Evolutionary conservation across 2,888 invertebrate genomes (phyloP).

Genomic region (Neoascia interrupta): DNA sequence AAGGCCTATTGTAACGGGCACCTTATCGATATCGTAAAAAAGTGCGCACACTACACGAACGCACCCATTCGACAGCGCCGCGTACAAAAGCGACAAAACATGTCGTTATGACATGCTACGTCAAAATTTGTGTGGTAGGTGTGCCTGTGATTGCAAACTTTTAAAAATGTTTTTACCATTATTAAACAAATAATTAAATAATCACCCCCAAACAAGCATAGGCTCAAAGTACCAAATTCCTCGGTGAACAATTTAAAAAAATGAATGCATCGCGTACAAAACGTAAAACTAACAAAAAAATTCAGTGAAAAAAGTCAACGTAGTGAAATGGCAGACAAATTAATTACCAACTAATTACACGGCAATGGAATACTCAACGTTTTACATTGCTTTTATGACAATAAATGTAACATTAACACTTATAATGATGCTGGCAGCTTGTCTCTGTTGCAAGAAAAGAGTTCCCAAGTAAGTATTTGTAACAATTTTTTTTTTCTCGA

Average conservation of each 20-base stretch:
- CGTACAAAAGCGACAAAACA: conserved; percentile 33
- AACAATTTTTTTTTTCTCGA: neutral
- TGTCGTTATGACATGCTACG: conserved; percentile 44
- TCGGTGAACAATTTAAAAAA: neutral
- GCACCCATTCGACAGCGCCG: neutral
- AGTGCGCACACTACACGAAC: conserved; percentile 4
- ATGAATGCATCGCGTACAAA: neutral
- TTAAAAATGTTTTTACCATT: conserved; percentile 43
- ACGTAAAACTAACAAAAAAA: conserved; percentile 9
- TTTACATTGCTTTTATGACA: conserved; percentile 76
- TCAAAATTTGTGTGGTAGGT: conserved; percentile 63
- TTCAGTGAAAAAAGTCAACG: conserved; percentile 18
- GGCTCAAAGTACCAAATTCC: neutral
- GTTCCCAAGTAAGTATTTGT: conserved; percentile 84
- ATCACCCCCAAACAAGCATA: neutral
- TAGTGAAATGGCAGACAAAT: conserved; percentile 58
- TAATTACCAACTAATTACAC: conserved; percentile 63
- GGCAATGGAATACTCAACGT: conserved; percentile 71
- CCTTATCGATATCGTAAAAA: conserved; percentile 31
- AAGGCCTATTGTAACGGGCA: too few species aligned
- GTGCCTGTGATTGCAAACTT: conserved; percentile 44
- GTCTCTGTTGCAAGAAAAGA: conserved; percentile 88
- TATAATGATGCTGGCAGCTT: conserved; percentile 83
- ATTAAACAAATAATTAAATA: neutral
- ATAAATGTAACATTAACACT: conserved; percentile 78